Conservation (phyloP, 2,888 invertebrate species). For the Andrena haemorrhoa region DNA sequence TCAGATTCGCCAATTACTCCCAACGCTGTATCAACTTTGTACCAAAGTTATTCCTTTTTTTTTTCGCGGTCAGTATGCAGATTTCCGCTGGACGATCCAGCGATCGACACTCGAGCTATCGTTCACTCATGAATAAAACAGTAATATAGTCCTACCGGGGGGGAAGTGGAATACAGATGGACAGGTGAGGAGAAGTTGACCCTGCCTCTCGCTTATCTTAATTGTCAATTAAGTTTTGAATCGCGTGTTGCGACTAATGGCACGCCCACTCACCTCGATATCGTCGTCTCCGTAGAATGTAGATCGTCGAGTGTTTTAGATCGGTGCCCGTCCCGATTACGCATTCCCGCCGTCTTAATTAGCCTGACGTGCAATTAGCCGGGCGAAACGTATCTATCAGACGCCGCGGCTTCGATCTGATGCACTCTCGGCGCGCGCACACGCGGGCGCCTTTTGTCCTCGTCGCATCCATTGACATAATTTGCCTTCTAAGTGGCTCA, state of each 20-base stretch:
- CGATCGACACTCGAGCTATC: constrained; percentile 24
- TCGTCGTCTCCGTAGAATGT: constrained; percentile 8
- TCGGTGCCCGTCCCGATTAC: constrained; percentile 55
- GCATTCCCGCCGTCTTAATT: constrained; percentile 66
- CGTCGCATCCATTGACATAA: neutral
- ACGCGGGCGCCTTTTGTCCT: neutral
- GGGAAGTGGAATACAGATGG: constrained; percentile 45
- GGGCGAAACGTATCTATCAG: constrained; percentile 31
- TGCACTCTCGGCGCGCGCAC: neutral
- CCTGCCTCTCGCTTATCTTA: constrained; percentile 56
- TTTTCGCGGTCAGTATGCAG: neutral
- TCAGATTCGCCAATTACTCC: neutral
- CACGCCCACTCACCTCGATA: constrained; percentile 50
- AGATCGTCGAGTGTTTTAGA: constrained; percentile 22
- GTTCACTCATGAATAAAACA: constrained; percentile 62
- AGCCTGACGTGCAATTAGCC: constrained; percentile 57
- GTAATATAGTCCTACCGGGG: constrained; percentile 29
- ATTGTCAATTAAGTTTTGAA: constrained; percentile 68
- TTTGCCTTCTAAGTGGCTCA: constrained; percentile 19
- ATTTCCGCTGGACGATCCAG: constrained; percentile 8
- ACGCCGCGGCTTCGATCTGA: neutral
- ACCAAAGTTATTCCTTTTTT: neutral
- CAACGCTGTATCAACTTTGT: neutral
- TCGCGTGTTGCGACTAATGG: constrained; percentile 46
- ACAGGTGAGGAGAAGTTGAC: constrained; percentile 59